Conservation (phyloP, 23 tunicate species). For the Halocynthia roretzi region DNA sequence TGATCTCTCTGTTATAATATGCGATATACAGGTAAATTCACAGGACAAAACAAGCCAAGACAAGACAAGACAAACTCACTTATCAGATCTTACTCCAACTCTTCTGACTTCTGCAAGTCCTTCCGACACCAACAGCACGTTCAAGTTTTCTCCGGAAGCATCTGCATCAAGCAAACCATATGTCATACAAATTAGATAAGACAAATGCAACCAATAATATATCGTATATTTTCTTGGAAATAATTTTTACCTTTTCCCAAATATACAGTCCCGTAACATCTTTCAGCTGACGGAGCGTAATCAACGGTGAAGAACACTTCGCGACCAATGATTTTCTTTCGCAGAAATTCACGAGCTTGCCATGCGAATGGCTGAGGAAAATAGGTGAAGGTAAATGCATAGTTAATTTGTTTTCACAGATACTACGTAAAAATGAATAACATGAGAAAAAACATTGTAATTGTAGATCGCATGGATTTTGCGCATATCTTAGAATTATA, state of each 20-base stretch:
- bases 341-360: conserved; percentile 89
- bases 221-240: background rate
- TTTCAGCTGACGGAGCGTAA: conserved; percentile 43
- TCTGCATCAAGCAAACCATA: conserved; percentile 9
- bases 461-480: too few relatives aligned
- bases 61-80: conserved; percentile 39
- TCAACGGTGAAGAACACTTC: conserved; percentile 76
- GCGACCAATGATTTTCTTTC: conserved; percentile 77
- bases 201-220: background rate
- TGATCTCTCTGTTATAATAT: too few relatives aligned
- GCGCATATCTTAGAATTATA: too few relatives aligned
- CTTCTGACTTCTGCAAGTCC: conserved; percentile 92
- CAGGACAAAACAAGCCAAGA: too few relatives aligned
- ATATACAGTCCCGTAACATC: conserved; percentile 86
- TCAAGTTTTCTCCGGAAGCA: conserved; percentile 56
- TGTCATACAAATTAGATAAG: background rate
- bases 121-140: conserved; percentile 51
- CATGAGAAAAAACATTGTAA: too few relatives aligned
- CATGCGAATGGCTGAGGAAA: conserved; percentile 83
- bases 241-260: conserved; percentile 59
- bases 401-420: too few relatives aligned
- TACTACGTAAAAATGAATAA: too few relatives aligned
- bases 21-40: too few relatives aligned
- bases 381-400: background rate
- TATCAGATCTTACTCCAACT: conserved; percentile 71